Percentiles rank a stretch among this genome's conserved stretches.
Evolutionary conservation across 2,888 invertebrate genomes (phyloP).

Genomic region (Brenthis hecate): DNA sequence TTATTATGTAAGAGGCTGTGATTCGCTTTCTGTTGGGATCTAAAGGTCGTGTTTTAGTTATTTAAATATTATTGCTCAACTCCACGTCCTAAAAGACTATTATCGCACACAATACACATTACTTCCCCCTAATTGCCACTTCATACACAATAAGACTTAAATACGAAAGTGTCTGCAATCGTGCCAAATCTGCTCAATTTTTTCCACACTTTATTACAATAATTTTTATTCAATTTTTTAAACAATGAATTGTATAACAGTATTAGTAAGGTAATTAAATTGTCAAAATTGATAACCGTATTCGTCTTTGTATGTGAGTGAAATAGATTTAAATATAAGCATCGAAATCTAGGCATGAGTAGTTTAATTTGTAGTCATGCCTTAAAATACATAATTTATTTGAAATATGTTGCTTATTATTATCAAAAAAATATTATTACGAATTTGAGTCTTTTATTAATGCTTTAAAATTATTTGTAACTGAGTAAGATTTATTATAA

Average conservation of each 20-base stretch:
- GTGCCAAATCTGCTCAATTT: slow-evolving; percentile 77
- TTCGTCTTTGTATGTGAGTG: slow-evolving; percentile 46
- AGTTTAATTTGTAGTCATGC: slow-evolving; percentile 26
- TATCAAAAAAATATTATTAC: background rate
- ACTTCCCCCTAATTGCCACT: slow-evolving; percentile 4
- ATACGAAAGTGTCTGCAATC: slow-evolving; percentile 49
- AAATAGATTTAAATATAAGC: slow-evolving; percentile 37
- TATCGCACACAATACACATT: slow-evolving; percentile 8
- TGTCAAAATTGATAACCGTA: slow-evolving; percentile 45
- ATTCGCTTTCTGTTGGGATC: slow-evolving; percentile 71
- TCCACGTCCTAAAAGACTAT: slow-evolving; percentile 20
- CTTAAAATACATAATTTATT: slow-evolving; percentile 16
- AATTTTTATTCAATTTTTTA: slow-evolving; percentile 52
- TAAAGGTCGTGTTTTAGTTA: slow-evolving; percentile 59
- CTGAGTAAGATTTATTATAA: background rate
- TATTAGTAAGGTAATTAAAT: slow-evolving; percentile 43
- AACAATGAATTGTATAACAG: slow-evolving; percentile 47
- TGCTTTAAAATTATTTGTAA: background rate
- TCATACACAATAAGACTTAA: slow-evolving; percentile 36
- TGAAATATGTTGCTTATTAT: slow-evolving; percentile 5
- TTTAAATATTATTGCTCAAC: slow-evolving; percentile 46
- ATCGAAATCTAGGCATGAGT: slow-evolving; percentile 39
- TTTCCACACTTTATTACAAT: slow-evolving; percentile 51
- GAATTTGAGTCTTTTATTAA: background rate
- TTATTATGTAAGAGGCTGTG: slow-evolving; percentile 75